phyloP scores from a whole-genome alignment of 1,140 invertebrate species.

The Zaprionus nigranus region DNA sequence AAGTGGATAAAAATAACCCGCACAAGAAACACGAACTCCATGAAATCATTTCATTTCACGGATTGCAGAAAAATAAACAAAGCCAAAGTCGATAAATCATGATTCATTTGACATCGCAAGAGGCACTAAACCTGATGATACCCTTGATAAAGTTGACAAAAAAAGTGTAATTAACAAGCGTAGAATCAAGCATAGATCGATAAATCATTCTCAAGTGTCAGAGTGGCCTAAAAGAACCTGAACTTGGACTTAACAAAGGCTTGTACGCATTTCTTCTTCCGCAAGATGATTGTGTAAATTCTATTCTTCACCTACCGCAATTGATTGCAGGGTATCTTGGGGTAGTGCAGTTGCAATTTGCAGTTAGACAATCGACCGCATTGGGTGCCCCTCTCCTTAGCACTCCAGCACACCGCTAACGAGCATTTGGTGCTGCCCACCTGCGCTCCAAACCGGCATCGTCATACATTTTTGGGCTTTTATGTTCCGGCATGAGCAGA shows the following conservation, averaged over 20 bases:
- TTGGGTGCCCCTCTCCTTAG: neutral
- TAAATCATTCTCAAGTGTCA: neutral
- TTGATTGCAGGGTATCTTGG: slow-evolving; percentile 9
- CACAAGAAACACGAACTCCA: neutral
- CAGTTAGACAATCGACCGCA: neutral
- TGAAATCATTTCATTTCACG: neutral
- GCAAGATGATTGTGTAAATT: neutral
- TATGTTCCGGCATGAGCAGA: slow-evolving; percentile 67
- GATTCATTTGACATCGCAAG: neutral
- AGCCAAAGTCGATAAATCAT: neutral
- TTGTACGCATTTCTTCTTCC: neutral
- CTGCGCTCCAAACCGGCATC: slow-evolving; percentile 70
- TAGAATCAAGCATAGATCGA: neutral
- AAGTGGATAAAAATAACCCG: too few relatives aligned
- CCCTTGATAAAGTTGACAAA: neutral
- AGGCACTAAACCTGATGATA: neutral
- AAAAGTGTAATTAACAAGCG: neutral
- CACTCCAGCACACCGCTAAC: slow-evolving; percentile 47
- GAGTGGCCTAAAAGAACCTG: neutral
- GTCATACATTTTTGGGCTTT: slow-evolving; percentile 77
- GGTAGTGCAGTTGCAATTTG: neutral
- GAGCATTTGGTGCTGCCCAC: slow-evolving; percentile 53
- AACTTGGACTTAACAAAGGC: neutral
- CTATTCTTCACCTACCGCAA: too few relatives aligned
- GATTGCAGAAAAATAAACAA: neutral